Evolutionary conservation across 37 sponge, comb jelly and placozoan genomes (phyloP), one percentile per base, ranked within the genome.

Genomic region (Geodia barretti): DNA sequence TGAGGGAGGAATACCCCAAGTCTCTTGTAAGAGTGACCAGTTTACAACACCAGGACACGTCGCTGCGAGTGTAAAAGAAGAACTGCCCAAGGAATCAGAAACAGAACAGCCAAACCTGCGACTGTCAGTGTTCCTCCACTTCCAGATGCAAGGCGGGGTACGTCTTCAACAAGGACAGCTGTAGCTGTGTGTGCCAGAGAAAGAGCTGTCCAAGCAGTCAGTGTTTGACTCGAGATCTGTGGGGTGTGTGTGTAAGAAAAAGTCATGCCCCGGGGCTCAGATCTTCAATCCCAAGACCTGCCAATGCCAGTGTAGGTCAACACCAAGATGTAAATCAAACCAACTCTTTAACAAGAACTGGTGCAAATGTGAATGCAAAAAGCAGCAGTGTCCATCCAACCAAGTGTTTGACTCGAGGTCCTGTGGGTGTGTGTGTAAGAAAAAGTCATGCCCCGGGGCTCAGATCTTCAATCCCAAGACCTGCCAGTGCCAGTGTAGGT

Each of bases 231-330:
- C n/a, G n/a, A n/a, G n/a, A n/a, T n/a, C n/a, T n/a, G n/a, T n/a
- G n/a, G n/a, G n/a, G 54, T 47, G 54, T 47, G 54, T 14, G 7
- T 47, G 54, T 14, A 47, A 47, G 54, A 47, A 47, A 14, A 47
- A 47, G 14, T 17, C 54, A 17, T 47, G 54, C 54, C 35, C 62
- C 0, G 19, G 14, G 1, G n/a, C 23, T 36, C 84, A 84, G 61
- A 26, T 21, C 20, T 84, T 84, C 61, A 76, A 84, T 32, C 59
- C 20, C 28, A 26, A 70, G 2, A 79, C 70, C 4, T 79, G 80
- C 29, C n/a, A 72, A 60, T 81, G 81, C 60, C 63, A 72, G 43
- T 81, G 81, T 37, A 42, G 58, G n/a, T n/a, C n/a, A n/a, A n/a
- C n/a, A n/a, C n/a, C n/a, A n/a, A n/a, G n/a, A n/a, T n/a, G n/a